Evolutionary conservation across 2,888 invertebrate genomes (phyloP).

Genomic region (Perithous albicinctus): DNA sequence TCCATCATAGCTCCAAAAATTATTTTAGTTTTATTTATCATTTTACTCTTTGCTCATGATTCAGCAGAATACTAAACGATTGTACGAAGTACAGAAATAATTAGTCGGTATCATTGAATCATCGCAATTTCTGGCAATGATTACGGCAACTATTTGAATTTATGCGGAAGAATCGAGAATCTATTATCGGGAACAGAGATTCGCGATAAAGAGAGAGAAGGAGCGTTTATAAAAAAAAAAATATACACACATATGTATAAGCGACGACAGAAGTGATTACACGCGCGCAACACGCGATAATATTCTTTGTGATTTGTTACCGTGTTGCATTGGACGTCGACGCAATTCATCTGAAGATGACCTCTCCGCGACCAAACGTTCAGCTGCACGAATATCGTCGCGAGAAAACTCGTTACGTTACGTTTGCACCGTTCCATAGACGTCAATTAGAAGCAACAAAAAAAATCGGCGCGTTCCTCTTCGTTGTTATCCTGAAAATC

Average conservation of each 20-base stretch:
- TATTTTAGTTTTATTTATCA: not conserved
- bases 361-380: not conserved
- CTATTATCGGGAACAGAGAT: conserved; percentile 19
- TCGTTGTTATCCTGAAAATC: not conserved
- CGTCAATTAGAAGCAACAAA: not conserved
- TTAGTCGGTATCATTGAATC: not conserved
- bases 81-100: not conserved
- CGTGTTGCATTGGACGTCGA: not conserved
- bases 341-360: conserved; percentile 5
- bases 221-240: not conserved
- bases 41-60: not conserved
- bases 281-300: conserved; percentile 1
- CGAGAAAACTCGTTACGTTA: not conserved
- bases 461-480: not conserved
- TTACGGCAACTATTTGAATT: conserved; percentile 1
- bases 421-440: not conserved
- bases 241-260: no score
- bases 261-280: not conserved
- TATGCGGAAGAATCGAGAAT: conserved; percentile 17
- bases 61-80: not conserved
- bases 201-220: not conserved
- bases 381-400: not conserved
- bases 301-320: conserved; percentile 16
- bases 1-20: no score
- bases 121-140: conserved; percentile 18